Evolutionary conservation across 2,888 invertebrate species (phyloP).

Genomic region (Spicauda simplicius): DNA sequence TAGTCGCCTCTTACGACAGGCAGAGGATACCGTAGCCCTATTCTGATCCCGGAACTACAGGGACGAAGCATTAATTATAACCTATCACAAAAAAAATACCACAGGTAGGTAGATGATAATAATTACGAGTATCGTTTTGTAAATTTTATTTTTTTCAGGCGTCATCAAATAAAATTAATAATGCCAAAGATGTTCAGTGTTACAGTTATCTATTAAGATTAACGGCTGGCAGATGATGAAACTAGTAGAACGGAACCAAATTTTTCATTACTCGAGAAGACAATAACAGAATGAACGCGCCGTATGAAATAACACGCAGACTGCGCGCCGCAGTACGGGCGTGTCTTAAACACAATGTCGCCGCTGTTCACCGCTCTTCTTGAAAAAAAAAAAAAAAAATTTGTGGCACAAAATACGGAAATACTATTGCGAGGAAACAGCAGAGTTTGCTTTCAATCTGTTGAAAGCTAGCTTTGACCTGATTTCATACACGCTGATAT

Average conservation of each 20-base stretch:
- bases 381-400: slow-evolving; percentile 39
- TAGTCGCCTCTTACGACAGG: too few relatives aligned
- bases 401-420: slow-evolving; percentile 45
- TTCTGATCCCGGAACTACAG: too few relatives aligned
- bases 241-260: slow-evolving; percentile 36
- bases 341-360: slow-evolving; percentile 41
- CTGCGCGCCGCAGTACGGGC: slow-evolving; percentile 43
- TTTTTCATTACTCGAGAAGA: slow-evolving; percentile 67
- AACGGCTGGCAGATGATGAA: not conserved
- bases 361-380: slow-evolving; percentile 37
- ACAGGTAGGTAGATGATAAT: too few relatives aligned
- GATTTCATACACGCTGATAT: slow-evolving; percentile 48
- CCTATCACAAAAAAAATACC: too few relatives aligned
- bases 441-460: slow-evolving; percentile 59
- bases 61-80: too few relatives aligned
- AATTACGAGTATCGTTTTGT: too few relatives aligned
- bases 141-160: too few relatives aligned
- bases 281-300: slow-evolving; percentile 66
- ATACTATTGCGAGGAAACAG: slow-evolving; percentile 44
- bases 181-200: too few relatives aligned
- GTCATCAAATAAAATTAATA: too few relatives aligned
- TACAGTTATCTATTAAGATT: not conserved
- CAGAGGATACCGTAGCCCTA: too few relatives aligned
- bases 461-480: slow-evolving; percentile 62
- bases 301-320: slow-evolving; percentile 58